Evolutionary conservation across 2,797 vertebrate genomes (phyloP).

Genomic region (Spea hammondii): DNA sequence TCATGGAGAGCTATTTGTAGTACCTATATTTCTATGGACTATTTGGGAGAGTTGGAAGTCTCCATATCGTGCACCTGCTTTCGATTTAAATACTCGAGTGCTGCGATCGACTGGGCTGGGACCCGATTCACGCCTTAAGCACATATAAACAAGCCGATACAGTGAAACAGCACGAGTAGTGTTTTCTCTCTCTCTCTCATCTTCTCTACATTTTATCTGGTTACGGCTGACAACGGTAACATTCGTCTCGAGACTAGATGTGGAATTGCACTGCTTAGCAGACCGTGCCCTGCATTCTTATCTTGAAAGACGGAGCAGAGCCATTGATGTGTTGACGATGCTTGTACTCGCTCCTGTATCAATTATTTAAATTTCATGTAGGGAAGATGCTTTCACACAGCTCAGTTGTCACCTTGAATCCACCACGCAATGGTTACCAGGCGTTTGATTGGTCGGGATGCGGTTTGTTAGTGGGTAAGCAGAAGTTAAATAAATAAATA

Average conservation of each 20-base stretch:
- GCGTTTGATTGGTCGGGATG: conserved; percentile 5
- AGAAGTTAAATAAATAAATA: conserved; percentile 1
- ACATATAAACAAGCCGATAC: too few species aligned
- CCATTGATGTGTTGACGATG: not conserved
- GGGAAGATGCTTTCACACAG: conserved; percentile 20
- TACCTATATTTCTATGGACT: too few species aligned
- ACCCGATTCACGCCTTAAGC: too few species aligned
- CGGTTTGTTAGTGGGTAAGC: conserved; percentile 35
- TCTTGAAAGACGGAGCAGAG: conserved; percentile 41
- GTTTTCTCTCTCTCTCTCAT: too few species aligned
- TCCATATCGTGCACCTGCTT: too few species aligned
- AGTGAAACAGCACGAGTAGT: too few species aligned
- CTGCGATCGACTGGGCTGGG: too few species aligned
- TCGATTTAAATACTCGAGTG: too few species aligned
- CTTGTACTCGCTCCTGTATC: conserved; percentile 34
- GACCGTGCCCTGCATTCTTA: not conserved
- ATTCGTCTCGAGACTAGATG: conserved; percentile 4
- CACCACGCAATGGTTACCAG: conserved; percentile 14
- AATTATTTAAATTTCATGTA: conserved; percentile 47
- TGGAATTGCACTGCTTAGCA: conserved; percentile 11
- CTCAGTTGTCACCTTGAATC: conserved; percentile 14
- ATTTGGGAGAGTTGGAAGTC: too few species aligned
- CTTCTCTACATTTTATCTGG: too few species aligned
- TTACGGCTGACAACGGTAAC: not conserved
- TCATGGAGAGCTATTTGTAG: too few species aligned